Evolutionary conservation across 2,797 vertebrate species (phyloP).

Genomic region (Acridotheres tristis): DNA sequence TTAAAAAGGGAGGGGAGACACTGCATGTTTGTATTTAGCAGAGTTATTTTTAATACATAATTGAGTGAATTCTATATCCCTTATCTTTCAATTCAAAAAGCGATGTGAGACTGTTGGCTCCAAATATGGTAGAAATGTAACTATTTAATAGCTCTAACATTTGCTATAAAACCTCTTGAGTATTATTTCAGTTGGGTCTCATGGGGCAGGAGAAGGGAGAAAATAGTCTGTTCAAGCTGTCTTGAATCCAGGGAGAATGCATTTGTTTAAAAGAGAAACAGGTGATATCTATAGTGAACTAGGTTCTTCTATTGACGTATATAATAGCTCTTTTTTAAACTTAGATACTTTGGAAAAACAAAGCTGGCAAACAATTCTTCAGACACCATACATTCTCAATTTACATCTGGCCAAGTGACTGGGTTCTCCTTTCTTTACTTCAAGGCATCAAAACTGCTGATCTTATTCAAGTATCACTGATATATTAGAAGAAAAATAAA

Average conservation of each 20-base stretch:
- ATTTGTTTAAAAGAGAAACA: neutral
- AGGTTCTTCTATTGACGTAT: neutral
- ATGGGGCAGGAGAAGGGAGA: fast-evolving
- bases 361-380: neutral
- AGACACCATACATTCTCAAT: neutral
- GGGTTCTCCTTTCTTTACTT: neutral
- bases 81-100: neutral
- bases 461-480: neutral
- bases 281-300: neutral
- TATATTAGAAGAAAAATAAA: neutral
- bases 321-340: neutral
- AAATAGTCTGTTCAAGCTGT: neutral
- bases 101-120: neutral
- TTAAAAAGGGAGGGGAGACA: neutral
- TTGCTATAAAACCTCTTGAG: neutral
- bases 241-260: neutral
- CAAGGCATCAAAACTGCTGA: neutral
- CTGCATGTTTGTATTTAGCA: neutral
- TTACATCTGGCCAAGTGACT: neutral
- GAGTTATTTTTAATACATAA: neutral
- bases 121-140: neutral
- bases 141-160: neutral
- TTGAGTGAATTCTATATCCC: neutral
- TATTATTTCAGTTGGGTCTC: neutral
- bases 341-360: neutral